Evolutionary conservation across 2,797 vertebrate species (phyloP).

Genomic region (Crotalus adamanteus): DNA sequence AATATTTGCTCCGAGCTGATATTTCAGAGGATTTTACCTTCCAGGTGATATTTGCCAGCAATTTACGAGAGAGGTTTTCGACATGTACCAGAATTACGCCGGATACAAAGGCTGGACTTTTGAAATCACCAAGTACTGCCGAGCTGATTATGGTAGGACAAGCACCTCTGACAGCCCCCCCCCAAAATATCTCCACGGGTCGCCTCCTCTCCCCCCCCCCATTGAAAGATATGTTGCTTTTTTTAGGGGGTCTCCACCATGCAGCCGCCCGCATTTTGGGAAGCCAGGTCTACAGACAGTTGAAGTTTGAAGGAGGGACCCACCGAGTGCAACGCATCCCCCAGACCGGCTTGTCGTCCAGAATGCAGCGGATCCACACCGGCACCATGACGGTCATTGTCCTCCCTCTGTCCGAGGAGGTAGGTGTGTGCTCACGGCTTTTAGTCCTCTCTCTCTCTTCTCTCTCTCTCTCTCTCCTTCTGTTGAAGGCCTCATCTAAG

Average conservation of each 20-base stretch:
- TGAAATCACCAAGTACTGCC: constrained; percentile 82
- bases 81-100: constrained; percentile 90
- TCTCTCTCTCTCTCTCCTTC: not conserved
- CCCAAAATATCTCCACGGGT: not conserved
- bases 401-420: constrained; percentile 87
- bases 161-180: not conserved
- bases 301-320: constrained; percentile 91
- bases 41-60: constrained; percentile 97
- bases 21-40: constrained; percentile 44
- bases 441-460: not conserved
- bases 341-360: constrained; percentile 87
- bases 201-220: not conserved
- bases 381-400: constrained; percentile 94
- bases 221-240: not conserved
- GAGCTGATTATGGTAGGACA: constrained; percentile 82
- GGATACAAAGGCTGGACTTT: constrained; percentile 85
- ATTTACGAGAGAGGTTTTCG: constrained; percentile 91
- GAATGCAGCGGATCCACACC: constrained; percentile 97
- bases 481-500: not conserved
- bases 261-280: constrained; percentile 85
- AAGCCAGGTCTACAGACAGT: constrained; percentile 78
- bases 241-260: constrained; percentile 89
- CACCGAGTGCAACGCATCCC: constrained; percentile 95
- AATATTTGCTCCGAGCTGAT: not conserved
- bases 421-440: constrained; percentile 43